phyloP scores from a whole-genome alignment of 2,888 invertebrate genomes.

The Xestia xanthographa region DNA sequence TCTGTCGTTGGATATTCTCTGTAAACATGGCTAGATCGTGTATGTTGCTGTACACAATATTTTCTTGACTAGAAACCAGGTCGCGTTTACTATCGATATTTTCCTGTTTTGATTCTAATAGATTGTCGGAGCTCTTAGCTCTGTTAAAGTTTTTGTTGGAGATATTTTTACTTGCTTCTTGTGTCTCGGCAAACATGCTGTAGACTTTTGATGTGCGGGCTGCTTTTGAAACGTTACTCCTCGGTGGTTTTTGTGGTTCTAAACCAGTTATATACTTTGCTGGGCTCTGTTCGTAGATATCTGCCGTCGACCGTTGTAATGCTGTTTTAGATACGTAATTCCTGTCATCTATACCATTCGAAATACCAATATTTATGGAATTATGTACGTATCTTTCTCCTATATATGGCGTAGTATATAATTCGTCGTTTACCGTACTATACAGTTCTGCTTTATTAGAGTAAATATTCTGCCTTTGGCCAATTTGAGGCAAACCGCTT shows the following conservation, averaged over 20 bases:
- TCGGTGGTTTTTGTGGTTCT: constrained; percentile 89
- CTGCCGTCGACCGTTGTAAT: constrained; percentile 83
- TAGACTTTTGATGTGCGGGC: constrained; percentile 88
- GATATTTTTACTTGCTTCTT: constrained; percentile 81
- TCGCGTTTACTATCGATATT: constrained; percentile 84
- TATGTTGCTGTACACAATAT: constrained; percentile 88
- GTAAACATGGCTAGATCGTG: constrained; percentile 88
- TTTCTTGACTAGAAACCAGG: constrained; percentile 89
- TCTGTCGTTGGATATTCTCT: constrained; percentile 86
- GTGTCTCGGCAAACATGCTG: constrained; percentile 88
- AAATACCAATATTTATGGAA: constrained; percentile 85
- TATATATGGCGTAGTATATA: constrained; percentile 84
- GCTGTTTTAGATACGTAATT: constrained; percentile 86
- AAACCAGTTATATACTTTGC: constrained; percentile 88
- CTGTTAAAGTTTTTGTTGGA: constrained; percentile 86
- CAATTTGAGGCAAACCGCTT: constrained; percentile 84
- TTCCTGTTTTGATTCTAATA: constrained; percentile 87
- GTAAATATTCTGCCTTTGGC: constrained; percentile 84
- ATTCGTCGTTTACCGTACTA: constrained; percentile 84
- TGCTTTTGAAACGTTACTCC: constrained; percentile 86
- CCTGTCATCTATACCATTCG: constrained; percentile 85
- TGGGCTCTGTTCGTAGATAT: constrained; percentile 85
- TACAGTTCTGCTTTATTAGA: constrained; percentile 87
- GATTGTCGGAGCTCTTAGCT: constrained; percentile 88
- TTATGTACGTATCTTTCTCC: constrained; percentile 87